Evolutionary conservation across 2,797 vertebrate species (phyloP), one percentile per base, ranked within the genome.

Genomic region (Poliocrania exsul): DNA sequence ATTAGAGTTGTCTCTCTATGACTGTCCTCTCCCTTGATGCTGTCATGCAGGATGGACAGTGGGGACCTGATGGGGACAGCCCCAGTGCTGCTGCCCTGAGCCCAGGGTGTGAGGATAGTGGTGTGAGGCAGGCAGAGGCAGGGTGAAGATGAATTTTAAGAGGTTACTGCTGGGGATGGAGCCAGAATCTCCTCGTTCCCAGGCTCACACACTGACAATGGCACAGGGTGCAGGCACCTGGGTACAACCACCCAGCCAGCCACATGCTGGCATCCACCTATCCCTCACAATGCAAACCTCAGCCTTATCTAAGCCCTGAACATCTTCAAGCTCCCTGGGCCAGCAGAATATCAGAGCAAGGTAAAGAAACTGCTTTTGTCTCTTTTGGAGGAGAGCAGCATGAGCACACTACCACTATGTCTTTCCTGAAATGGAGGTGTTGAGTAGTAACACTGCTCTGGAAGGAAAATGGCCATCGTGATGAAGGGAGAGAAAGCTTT

Each of bases 401-500:
- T 10, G 38, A 73, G 35, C 53, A 42, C 20, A 33, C 9, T 7
- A 13, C 46, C 0, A 0, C 33, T 56, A 57, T 5, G 2, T 77
- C 72, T 72, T 5, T 5, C 57, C 66, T 64, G 78, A 90, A 94
- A 94, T 40, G 35, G 89, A 93, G 54, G 42, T 19, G 5, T 72
- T 94, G 86, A 29, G 80, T 47, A 86, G 28, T 16, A 61, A 69
- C 49, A 5, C 35, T 56, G 61, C 74, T 91, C 79, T 54, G 40
- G 35, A 65, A 91, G 49, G 61, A 88, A 94, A 97, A 92, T 17
- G 60, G 78, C 57, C 86, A 93, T 95, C 69, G 13, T 31, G 58
- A 49, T 1, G 2, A 75, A 75, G 42, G 72, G 74, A 92, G 50
- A 88, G 88, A 83, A 42, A 10, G 40, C 38, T 85, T 78, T 33